A percentile compares a stretch with the other conserved stretches of the same genome.
Evolutionary conservation across 2,888 invertebrate genomes (phyloP).

Genomic region (Agrochola circellaris): DNA sequence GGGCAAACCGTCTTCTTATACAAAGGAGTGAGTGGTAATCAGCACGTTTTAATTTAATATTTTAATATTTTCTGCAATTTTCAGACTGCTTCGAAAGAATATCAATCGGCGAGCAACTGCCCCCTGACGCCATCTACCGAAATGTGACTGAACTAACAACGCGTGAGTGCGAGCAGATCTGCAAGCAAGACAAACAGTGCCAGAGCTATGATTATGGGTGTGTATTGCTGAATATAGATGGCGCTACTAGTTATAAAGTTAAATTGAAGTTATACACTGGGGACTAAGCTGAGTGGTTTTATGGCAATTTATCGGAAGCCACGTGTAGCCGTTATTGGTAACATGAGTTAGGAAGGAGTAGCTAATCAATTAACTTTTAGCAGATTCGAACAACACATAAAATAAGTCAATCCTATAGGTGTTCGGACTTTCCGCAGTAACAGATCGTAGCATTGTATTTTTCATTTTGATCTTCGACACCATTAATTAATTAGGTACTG

Average conservation of each 20-base stretch:
- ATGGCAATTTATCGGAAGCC: too few relatives aligned
- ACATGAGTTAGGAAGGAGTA: too few relatives aligned
- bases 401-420: too few relatives aligned
- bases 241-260: constrained; percentile 47
- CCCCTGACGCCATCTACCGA: constrained; percentile 90
- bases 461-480: too few relatives aligned
- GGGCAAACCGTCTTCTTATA: neutral
- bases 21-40: neutral
- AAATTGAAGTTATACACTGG: too few relatives aligned
- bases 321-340: too few relatives aligned
- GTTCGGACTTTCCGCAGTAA: too few relatives aligned
- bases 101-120: constrained; percentile 92
- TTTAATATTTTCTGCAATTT: constrained; percentile 52
- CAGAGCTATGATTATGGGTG: constrained; percentile 92
- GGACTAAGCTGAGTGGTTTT: too few relatives aligned
- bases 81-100: constrained; percentile 92
- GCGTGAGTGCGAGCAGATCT: constrained; percentile 91
- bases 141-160: constrained; percentile 91
- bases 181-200: constrained; percentile 92
- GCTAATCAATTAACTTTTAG: too few relatives aligned
- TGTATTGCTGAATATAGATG: constrained; percentile 73
- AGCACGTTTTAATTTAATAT: neutral
- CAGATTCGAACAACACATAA: too few relatives aligned
- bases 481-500: too few relatives aligned
- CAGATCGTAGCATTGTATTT: too few relatives aligned